Conservation (phyloP, 2,888 invertebrate species). For the Callosobruchus maculatus region DNA sequence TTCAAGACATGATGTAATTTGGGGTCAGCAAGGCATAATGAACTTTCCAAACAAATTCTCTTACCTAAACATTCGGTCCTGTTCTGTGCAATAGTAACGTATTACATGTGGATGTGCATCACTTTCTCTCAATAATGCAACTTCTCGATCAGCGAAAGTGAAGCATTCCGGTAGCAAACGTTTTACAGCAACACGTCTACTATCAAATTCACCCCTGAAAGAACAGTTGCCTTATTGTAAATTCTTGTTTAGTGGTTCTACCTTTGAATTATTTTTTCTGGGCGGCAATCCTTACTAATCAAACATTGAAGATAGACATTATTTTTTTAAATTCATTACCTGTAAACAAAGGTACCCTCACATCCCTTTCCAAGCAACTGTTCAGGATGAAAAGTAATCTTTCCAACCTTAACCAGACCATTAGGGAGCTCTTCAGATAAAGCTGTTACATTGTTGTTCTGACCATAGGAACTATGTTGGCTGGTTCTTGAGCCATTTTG, state of each 20-base stretch:
- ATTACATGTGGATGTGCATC: conserved; percentile 95
- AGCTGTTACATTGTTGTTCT: conserved; percentile 51
- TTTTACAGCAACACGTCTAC: conserved; percentile 92
- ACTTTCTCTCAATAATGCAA: conserved; percentile 86
- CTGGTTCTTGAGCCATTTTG: conserved; percentile 48
- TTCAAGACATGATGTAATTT: too few species aligned
- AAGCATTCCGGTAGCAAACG: conserved; percentile 92
- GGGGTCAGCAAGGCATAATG: too few species aligned
- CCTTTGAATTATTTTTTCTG: too few species aligned
- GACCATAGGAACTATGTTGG: conserved; percentile 45
- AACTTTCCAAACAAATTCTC: too few species aligned
- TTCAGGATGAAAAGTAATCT: conserved; percentile 81
- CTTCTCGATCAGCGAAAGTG: conserved; percentile 94
- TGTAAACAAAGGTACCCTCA: conserved; percentile 97
- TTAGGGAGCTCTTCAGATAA: conserved; percentile 61
- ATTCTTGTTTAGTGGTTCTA: too few species aligned
- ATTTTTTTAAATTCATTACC: conserved; percentile 49
- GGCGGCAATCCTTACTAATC: too few species aligned
- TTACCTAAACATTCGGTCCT: conserved; percentile 79
- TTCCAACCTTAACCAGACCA: conserved; percentile 74
- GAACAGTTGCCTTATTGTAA: neutral
- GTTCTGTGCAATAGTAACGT: conserved; percentile 87
- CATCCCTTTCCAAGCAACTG: conserved; percentile 93
- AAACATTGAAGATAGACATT: too few species aligned
- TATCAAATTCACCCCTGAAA: conserved; percentile 87